phyloP scores from a whole-genome alignment of 2,888 invertebrate genomes.

The Anarsia innoxiella region DNA sequence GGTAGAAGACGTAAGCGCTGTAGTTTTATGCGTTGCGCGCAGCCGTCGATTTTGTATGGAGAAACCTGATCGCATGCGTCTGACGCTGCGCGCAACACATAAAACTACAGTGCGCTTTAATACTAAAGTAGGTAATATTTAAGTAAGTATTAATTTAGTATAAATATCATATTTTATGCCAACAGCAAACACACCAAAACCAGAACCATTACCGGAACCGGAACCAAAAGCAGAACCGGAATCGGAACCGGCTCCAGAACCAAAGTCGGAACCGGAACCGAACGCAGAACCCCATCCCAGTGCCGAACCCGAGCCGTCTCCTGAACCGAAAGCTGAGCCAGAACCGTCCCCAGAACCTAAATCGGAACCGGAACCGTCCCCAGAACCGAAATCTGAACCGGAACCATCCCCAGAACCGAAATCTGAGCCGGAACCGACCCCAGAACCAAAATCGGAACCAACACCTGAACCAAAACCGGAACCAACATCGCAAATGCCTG shows the following conservation, averaged over 20 bases:
- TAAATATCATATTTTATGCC: no score
- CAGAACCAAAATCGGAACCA: conserved; percentile 52
- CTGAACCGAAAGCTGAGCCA: conserved; percentile 29
- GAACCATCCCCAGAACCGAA: conserved; percentile 32
- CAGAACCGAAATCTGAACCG: conserved; percentile 27
- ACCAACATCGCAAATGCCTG: conserved; percentile 33
- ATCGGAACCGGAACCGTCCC: conserved; percentile 29
- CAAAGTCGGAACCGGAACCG: conserved; percentile 27
- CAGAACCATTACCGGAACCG: conserved; percentile 33
- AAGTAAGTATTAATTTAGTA: no score
- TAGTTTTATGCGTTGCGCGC: no score
- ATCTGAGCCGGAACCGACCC: conserved; percentile 47
- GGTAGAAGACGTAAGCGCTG: no score
- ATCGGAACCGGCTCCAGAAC: conserved; percentile 26
- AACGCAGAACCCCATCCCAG: conserved; percentile 30
- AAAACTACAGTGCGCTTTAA: no score
- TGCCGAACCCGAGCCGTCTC: conserved; percentile 18
- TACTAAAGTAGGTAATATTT: no score
- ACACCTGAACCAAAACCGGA: conserved; percentile 56
- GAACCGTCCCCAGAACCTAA: conserved; percentile 29
- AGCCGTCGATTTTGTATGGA: no score
- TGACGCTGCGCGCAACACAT: no score
- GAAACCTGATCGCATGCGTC: no score
- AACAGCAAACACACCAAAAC: conserved; percentile 42
- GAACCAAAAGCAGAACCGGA: conserved; percentile 35